Conservation (phyloP, 2,113 vertebrate genomes). For the Rattus norvegicus region GRCr8 NC_086020.1:151891001-151891500, state of each 20-base stretch:
- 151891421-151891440: not conserved
- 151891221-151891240: not conserved
- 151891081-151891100: not conserved
- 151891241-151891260: not conserved
- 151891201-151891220: conserved; percentile 10
- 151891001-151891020: not conserved
- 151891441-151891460: not conserved
- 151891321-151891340: not conserved
- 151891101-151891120: not conserved
- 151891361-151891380: not conserved
- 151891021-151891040: not conserved
- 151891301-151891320: not conserved
- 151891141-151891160: not conserved
- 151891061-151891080: not conserved
- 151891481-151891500: not conserved
- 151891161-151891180: not conserved
- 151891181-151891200: not conserved
- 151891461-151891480: not conserved
- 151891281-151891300: not conserved
- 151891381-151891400: not conserved
- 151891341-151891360: not conserved
- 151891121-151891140: not conserved
- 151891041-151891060: not conserved
- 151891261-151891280: not conserved
- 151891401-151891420: not conserved